These are phyloP conservation scores for Sapajus apella DNA, from an alignment of 2,113 vertebrate genomes.

Conservation along the genomic window DNA sequence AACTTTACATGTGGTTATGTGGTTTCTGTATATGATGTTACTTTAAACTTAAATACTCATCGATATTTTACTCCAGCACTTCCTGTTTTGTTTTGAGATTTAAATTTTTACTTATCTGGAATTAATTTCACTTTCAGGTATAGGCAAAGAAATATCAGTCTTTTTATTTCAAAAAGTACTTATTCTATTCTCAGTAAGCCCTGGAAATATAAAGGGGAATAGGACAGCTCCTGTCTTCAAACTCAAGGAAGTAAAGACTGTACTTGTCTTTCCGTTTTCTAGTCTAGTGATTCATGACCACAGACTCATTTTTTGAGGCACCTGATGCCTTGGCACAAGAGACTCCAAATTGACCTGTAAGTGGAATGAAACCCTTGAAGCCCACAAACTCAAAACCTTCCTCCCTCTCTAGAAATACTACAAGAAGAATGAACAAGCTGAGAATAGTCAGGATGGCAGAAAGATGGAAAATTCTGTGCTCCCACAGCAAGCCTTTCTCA, in stretches of 20 bases:
- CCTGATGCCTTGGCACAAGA: not conserved
- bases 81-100: not conserved
- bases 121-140: slow-evolving; percentile 33
- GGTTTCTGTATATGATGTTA: not conserved
- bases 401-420: not conserved
- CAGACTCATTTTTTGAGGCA: not conserved
- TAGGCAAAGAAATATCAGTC: not conserved
- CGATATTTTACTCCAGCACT: not conserved
- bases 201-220: not conserved
- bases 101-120: not conserved
- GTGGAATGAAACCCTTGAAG: not conserved
- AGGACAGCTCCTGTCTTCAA: not conserved
- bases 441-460: not conserved
- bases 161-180: not conserved
- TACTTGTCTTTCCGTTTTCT: not conserved
- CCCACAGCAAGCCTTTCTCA: not conserved
- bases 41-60: slow-evolving; percentile 23
- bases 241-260: accelerated
- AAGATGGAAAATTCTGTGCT: not conserved
- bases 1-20: not conserved
- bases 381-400: not conserved
- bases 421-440: not conserved
- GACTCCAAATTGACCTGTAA: not conserved
- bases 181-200: not conserved
- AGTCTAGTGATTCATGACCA: not conserved